Base-by-base conservation (phyloP, 2,113 vertebrate genomes). In the Microcebus griseorufus region DNA sequence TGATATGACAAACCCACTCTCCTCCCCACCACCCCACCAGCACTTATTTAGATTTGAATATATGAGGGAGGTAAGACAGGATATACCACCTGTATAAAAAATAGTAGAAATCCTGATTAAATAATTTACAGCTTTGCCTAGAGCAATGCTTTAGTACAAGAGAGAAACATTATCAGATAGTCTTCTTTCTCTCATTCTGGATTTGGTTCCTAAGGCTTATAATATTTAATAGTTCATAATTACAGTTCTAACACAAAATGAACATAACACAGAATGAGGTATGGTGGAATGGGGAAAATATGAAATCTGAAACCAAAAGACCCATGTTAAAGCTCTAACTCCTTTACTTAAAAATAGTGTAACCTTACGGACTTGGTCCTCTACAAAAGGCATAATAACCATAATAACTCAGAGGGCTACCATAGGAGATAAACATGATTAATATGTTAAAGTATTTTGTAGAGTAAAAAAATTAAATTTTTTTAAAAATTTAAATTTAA, bases 101-200 rank as follows among this genome's bases (percentile, higher is more conserved):
- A 82, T 5, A 93, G n/a, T 42, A 58, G 65, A n/a, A 78, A 58
- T 62, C 51, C 9, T 85, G 23, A 95, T 86, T 51, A 92, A 96
- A 85, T 69, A 75, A 81, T 23, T 48, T 37, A 83, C 55, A 88
- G 29, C 34, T 53, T 76, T 82, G 73, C 69, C 89, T 88, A 58
- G 4, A 95, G 48, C 48, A 82, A 29, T 64, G 29, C 32, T 45
- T 96, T 16, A 53, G 29, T 48, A 45, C 48, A 23, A 85, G 32
- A 93, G 78, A 84, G 9, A 89, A 78, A 91, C 86, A 55, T 80
- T 76, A 91, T 62, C 81, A 96, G 83, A 93, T 72, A 34, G 29
- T 93, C 81, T 80, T 51, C 55, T 37, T 95, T 72, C 53, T 37
- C 22, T 89, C 34, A 51, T 42, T 91, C 84, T 75, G 79, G 32